Percentiles rank a stretch among this genome's conserved stretches.
Evolutionary conservation across 37 sponge, comb jelly and placozoan species (phyloP).

Genomic region (Beroe ovata): DNA sequence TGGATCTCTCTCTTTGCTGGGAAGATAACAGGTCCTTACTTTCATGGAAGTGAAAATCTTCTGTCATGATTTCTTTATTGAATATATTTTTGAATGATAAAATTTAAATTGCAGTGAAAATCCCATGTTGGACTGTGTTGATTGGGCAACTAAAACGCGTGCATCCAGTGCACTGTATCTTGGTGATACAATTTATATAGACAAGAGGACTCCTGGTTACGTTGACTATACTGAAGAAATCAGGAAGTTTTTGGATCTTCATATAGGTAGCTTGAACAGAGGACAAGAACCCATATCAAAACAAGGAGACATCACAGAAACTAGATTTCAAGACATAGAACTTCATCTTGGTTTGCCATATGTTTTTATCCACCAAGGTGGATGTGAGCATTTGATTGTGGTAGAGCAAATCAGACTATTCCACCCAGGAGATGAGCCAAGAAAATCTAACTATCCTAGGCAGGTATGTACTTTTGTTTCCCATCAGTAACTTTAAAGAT

Average conservation of each 20-base stretch:
- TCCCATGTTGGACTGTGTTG: conserved; percentile 20
- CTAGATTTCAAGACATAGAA: conserved; percentile 16
- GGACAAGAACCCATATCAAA: background rate
- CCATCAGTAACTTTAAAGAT: no score
- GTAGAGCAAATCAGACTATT: conserved; percentile 50
- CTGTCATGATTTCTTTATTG: background rate
- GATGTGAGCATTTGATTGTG: conserved; percentile 35
- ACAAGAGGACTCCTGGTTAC: conserved; percentile 15
- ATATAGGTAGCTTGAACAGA: background rate
- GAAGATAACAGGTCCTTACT: conserved; percentile 26
- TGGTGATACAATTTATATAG: conserved; percentile 42
- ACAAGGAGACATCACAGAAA: background rate
- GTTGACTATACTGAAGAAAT: conserved; percentile 30
- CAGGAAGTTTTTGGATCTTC: background rate
- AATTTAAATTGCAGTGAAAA: conserved; percentile 25
- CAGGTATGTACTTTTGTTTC: no score
- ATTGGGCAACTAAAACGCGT: conserved; percentile 11
- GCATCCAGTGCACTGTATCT: conserved; percentile 6
- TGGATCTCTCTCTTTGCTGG: conserved; percentile 48
- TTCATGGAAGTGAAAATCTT: background rate
- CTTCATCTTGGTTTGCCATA: conserved; percentile 38
- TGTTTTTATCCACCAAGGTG: conserved; percentile 50
- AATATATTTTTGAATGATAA: background rate
- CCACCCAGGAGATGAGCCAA: conserved; percentile 52
- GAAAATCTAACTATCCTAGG: conserved; percentile 16